Conservation (phyloP, 2,888 invertebrate genomes). For the Drosophila setosimentum region DNA sequence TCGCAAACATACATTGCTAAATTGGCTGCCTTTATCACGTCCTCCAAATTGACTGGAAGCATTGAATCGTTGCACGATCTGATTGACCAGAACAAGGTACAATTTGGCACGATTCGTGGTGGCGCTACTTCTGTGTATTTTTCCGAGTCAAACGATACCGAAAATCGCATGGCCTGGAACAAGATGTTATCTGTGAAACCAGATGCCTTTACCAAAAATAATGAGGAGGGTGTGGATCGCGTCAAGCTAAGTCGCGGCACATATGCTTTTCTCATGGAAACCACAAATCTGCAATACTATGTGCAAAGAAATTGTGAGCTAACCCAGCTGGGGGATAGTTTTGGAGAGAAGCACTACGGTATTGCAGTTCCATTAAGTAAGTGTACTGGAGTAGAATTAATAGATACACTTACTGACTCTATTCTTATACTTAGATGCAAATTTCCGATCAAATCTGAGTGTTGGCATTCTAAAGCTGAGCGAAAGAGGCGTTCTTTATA, state of each 20-base stretch:
- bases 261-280: constrained; percentile 98
- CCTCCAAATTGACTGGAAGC: constrained; percentile 94
- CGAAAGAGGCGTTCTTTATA: constrained; percentile 92
- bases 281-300: constrained; percentile 96
- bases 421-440: constrained; percentile 87
- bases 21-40: constrained; percentile 96
- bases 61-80: constrained; percentile 96
- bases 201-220: constrained; percentile 91
- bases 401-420: no score
- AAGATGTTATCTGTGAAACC: constrained; percentile 94
- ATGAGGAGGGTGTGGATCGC: constrained; percentile 93
- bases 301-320: constrained; percentile 92
- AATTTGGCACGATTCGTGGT: constrained; percentile 94
- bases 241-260: constrained; percentile 90
- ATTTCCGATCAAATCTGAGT: constrained; percentile 92
- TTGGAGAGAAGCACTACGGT: constrained; percentile 97
- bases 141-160: constrained; percentile 92
- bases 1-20: constrained; percentile 96
- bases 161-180: constrained; percentile 95
- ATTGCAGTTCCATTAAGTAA: constrained; percentile 96
- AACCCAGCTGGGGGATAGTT: constrained; percentile 91
- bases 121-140: constrained; percentile 97
- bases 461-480: constrained; percentile 96
- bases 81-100: constrained; percentile 96
- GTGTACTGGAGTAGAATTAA: constrained; percentile 61